Evolutionary conservation across 2,888 invertebrate species (phyloP), one percentile per base, ranked within the genome.

Genomic region (Coleophora deauratella): DNA sequence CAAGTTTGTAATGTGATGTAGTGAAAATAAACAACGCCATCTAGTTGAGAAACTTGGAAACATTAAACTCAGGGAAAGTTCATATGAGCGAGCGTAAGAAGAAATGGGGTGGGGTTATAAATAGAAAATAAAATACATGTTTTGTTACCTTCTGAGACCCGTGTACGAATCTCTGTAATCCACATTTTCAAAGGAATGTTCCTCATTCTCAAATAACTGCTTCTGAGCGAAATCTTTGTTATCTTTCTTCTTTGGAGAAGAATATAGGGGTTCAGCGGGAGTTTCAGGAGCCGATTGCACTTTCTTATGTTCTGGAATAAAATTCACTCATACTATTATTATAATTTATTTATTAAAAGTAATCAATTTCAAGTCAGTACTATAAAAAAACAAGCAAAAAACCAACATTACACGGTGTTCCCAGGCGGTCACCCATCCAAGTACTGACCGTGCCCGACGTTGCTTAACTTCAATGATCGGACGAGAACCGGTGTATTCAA

Each of bases 381-480:
- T n/a, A n/a, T n/a, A 31, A n/a, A 9, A 31, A 31, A 31, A 31
- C 21, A n/a, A 43, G 36, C 55, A 68, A 71, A 70, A 71, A 66
- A 68, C 66, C 67, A 72, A 73, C 70, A 59, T 60, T 71, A 75
- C 72, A 72, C 57, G 68, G 74, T 76, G 72, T 75, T 76, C n/a
- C 74, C 74, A 62, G 59, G 61, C 63, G 61, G 62, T 59, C 61
- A 60, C 65, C 63, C 62, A 63, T 67, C 72, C 70, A 73, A 72
- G 72, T 74, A 74, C 75, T 73, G 59, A 42, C 37, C 54, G 53
- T 66, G 64, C 66, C 66, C 64, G 63, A 66, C 57, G 63, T 62
- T 65, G 66, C 66, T 66, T 66, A 61, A 66, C 64, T 68, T 66
- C 66, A 65, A 65, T 66, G 66, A 68, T 68, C 68, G 65, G 65